Percentiles rank a stretch among this genome's conserved stretches.
These are phyloP conservation scores for Thymelicus acteon DNA, from an alignment of 2,888 invertebrate species.

Conservation along the genomic window DNA sequence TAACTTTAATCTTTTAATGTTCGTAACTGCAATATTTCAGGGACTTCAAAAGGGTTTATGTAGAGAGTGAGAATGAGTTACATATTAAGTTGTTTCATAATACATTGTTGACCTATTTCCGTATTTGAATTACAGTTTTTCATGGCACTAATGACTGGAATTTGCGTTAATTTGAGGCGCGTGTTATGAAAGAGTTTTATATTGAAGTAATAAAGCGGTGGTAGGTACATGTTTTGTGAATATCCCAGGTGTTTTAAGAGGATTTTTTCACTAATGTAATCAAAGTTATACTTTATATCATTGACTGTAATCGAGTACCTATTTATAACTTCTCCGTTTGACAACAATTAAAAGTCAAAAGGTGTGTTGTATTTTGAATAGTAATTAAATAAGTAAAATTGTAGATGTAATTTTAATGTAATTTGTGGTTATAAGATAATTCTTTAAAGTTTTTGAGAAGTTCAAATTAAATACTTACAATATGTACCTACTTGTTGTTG, in stretches of 20 bases:
- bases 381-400: no score
- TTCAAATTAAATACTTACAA: no score
- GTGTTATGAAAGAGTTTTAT: constrained; percentile 9
- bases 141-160: constrained; percentile 8
- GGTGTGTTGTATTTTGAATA: no score
- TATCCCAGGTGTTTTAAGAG: background rate
- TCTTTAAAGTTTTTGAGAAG: no score
- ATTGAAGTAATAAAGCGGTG: background rate
- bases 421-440: no score
- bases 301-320: no score
- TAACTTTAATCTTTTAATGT: constrained; percentile 8
- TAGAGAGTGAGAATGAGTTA: constrained; percentile 8
- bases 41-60: constrained; percentile 26
- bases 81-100: constrained; percentile 20
- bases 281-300: no score
- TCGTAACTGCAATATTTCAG: constrained; percentile 25
- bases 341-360: no score
- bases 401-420: no score
- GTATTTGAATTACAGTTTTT: constrained; percentile 25
- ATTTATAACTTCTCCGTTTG: no score
- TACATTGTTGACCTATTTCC: constrained; percentile 24
- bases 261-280: no score
- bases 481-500: no score
- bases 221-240: background rate
- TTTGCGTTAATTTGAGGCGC: constrained; percentile 13